phyloP scores from a whole-genome alignment of 2,888 invertebrate species.

The Trichogramma dendrolimi region DNA sequence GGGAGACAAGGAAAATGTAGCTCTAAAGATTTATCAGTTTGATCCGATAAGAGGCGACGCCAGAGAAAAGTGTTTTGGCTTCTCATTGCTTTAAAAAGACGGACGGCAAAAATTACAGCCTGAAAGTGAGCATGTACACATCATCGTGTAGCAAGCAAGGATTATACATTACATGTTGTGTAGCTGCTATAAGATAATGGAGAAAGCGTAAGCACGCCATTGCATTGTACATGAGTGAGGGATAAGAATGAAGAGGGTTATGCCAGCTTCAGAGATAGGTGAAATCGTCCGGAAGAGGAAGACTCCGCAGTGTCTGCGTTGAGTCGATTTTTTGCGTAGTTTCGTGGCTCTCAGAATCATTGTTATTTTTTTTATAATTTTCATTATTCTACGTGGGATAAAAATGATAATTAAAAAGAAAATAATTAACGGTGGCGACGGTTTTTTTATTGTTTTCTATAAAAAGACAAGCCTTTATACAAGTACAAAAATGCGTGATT shows the following conservation, averaged over 20 bases:
- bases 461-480: constrained; percentile 52
- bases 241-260: constrained; percentile 28
- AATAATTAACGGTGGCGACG: constrained; percentile 50
- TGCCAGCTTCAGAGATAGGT: constrained; percentile 13
- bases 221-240: not conserved
- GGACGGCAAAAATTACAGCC: too few relatives aligned
- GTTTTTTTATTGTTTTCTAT: constrained; percentile 48
- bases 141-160: not conserved
- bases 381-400: constrained; percentile 2
- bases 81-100: too few relatives aligned
- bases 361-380: not conserved
- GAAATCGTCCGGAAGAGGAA: constrained; percentile 18
- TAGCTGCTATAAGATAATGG: constrained; percentile 9
- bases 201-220: constrained; percentile 15
- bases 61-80: too few relatives aligned
- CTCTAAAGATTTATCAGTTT: too few relatives aligned
- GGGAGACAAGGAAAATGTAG: not conserved
- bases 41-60: too few relatives aligned
- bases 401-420: constrained; percentile 5
- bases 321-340: not conserved
- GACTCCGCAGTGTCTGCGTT: not conserved
- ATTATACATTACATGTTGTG: constrained; percentile 12
- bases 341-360: not conserved
- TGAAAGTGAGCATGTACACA: too few relatives aligned
- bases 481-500: constrained; percentile 51